Conservation (phyloP, 2,797 vertebrate genomes). For the Psittacula echo region DNA sequence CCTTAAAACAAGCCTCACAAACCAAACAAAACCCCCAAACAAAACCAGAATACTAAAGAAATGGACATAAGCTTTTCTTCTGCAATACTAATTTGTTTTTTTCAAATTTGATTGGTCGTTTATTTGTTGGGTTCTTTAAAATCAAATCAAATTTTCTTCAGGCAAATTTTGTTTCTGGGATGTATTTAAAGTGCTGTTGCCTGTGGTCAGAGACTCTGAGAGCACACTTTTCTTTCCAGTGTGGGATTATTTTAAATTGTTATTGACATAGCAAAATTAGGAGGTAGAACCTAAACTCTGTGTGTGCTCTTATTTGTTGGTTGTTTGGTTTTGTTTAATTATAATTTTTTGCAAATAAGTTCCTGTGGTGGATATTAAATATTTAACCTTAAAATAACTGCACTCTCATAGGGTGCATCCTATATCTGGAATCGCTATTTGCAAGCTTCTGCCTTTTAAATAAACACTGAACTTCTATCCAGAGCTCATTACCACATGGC, state of each 20-base stretch:
- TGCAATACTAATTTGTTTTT: not conserved
- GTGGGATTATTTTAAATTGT: not conserved
- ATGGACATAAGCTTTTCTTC: not conserved
- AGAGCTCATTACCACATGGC: not conserved
- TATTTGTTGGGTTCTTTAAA: not conserved
- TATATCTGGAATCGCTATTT: not conserved
- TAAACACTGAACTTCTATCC: not conserved
- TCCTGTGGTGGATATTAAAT: not conserved
- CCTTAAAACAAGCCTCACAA: not conserved
- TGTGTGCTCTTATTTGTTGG: not conserved
- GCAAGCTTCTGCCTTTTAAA: not conserved
- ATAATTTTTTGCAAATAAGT: not conserved
- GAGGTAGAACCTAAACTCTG: not conserved
- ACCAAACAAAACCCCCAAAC: not conserved
- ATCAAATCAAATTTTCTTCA: not conserved
- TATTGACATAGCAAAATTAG: not conserved
- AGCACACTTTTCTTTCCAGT: not conserved
- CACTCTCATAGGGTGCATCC: not conserved
- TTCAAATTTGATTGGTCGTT: rapidly evolving
- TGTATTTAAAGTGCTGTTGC: not conserved
- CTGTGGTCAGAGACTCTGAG: not conserved
- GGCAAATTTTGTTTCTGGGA: not conserved
- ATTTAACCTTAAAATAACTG: slow-evolving; percentile 25
- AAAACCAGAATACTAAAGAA: not conserved
- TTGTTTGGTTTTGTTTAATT: not conserved